A percentile compares a stretch with the other conserved stretches of the same genome.
These are phyloP conservation scores for Tineola bisselliella DNA, from an alignment of 2,888 invertebrate genomes.

Conservation along the genomic window DNA sequence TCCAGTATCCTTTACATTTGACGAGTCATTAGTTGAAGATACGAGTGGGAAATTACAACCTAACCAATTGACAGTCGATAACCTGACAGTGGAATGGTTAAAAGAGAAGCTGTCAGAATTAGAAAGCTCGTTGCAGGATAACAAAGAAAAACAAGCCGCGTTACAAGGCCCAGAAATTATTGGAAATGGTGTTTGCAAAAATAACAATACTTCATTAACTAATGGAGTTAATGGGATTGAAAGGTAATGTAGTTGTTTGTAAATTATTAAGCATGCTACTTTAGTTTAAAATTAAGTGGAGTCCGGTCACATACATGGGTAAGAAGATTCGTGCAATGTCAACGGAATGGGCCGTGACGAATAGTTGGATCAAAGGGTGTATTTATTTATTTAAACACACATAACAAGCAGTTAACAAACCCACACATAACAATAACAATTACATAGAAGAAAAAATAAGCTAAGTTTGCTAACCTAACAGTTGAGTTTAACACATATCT, in stretches of 20 bases:
- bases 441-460: no score
- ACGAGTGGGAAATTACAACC: conserved; percentile 86
- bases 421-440: no score
- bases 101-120: conserved; percentile 81
- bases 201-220: conserved; percentile 50
- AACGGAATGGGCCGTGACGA: no score
- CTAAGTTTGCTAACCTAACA: no score
- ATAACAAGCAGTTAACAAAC: no score
- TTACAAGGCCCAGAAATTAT: conserved; percentile 65
- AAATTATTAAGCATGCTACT: not conserved
- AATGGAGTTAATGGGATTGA: conserved; percentile 68
- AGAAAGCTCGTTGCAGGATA: conserved; percentile 81
- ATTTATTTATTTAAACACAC: no score
- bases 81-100: conserved; percentile 90
- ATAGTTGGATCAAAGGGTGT: no score
- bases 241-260: no score
- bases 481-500: no score
- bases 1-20: conserved; percentile 84
- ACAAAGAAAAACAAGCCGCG: conserved; percentile 75
- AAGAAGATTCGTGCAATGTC: no score
- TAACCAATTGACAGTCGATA: conserved; percentile 91
- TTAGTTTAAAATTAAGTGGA: no score
- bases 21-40: conserved; percentile 87
- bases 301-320: no score
- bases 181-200: conserved; percentile 60